A percentile compares a stretch with the other conserved stretches of the same genome.
Conservation (phyloP, 2,113 vertebrate genomes). For the Crotalus helleri region DNA sequence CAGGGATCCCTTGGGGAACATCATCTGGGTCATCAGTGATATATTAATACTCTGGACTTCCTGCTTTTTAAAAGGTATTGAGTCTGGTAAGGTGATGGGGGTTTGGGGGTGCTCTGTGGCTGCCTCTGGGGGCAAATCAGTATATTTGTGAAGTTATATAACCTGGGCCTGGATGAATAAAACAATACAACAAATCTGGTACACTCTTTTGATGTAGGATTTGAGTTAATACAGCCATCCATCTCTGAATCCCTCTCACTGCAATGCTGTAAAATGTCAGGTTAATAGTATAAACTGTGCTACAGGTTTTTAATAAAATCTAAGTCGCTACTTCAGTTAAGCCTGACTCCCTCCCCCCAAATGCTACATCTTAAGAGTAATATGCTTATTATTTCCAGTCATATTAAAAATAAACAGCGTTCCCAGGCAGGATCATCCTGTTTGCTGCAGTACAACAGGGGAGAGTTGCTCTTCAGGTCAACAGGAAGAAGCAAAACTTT, state of each 20-base stretch:
- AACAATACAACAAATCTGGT: neutral
- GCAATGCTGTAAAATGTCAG: neutral
- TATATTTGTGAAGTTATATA: neutral
- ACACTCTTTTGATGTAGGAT: neutral
- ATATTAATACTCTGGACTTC: neutral
- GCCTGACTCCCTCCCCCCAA: neutral
- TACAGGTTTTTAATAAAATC: neutral
- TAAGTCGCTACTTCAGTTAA: neutral
- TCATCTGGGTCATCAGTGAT: neutral
- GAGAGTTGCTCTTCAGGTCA: neutral
- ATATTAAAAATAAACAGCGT: neutral
- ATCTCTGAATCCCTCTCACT: neutral
- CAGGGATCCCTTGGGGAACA: neutral
- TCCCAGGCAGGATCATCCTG: neutral
- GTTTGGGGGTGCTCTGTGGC: neutral
- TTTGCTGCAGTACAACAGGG: neutral
- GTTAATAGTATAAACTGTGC: neutral
- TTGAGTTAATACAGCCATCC: neutral
- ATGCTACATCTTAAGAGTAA: neutral
- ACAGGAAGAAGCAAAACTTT: neutral
- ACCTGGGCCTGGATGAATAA: neutral
- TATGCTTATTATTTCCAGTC: neutral
- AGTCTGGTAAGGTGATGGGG: neutral
- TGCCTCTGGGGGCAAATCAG: neutral
- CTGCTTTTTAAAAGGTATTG: neutral